Conservation (phyloP, 2,888 invertebrate genomes). For the Archips crataeganus region DNA sequence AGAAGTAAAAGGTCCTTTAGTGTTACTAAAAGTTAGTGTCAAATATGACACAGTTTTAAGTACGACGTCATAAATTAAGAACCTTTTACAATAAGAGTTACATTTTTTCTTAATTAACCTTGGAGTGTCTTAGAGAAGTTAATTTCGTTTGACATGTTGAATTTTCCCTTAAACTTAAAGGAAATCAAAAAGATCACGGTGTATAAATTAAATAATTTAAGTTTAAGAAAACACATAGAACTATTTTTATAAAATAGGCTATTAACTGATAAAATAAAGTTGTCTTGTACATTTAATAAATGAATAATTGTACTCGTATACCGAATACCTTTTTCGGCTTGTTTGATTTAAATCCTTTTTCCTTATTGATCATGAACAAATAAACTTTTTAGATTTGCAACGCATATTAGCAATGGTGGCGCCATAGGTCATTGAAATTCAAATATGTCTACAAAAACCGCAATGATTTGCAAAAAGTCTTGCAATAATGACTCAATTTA, state of each 20-base stretch:
- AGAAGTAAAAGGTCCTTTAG: too few species aligned
- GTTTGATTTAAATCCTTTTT: background rate
- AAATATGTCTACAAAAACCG: slow-evolving; percentile 17
- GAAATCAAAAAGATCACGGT: too few species aligned
- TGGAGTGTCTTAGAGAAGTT: too few species aligned
- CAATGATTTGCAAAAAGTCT: slow-evolving; percentile 19
- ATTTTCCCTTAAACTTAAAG: too few species aligned
- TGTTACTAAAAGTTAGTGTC: too few species aligned
- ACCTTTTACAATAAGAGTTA: too few species aligned
- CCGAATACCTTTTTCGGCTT: background rate
- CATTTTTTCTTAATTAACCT: too few species aligned
- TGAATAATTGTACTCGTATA: background rate
- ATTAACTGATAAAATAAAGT: background rate
- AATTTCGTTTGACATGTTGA: too few species aligned
- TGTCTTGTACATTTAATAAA: background rate
- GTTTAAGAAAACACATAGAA: background rate
- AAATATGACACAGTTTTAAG: too few species aligned
- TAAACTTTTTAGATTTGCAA: background rate
- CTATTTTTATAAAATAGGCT: slow-evolving; percentile 21
- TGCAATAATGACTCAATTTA: background rate
- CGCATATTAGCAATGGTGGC: slow-evolving; percentile 7
- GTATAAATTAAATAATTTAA: too few species aligned
- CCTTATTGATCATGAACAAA: slow-evolving; percentile 1
- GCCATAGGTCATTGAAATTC: slow-evolving; percentile 16
- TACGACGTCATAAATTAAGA: too few species aligned